Evolutionary conservation across 2,797 vertebrate species (phyloP).

Genomic region (Vipera ursinii): DNA sequence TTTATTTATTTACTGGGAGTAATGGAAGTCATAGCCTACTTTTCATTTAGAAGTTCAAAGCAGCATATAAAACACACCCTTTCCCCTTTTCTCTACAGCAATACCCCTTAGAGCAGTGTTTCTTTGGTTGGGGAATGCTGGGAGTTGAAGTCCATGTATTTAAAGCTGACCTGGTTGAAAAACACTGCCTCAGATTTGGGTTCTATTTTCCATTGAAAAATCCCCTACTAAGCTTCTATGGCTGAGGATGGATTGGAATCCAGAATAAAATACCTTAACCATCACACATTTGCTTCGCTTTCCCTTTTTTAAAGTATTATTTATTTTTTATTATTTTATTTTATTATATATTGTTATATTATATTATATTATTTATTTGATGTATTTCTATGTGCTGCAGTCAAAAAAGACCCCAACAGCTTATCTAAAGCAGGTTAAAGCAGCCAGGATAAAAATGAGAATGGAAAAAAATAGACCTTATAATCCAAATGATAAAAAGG

Average conservation of each 20-base stretch:
- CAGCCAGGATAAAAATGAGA: neutral
- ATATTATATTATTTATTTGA: neutral
- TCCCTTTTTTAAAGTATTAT: neutral
- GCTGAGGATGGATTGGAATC: neutral
- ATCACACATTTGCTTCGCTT: neutral
- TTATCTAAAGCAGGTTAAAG: neutral
- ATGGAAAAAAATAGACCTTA: neutral
- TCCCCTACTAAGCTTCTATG: neutral
- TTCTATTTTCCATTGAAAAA: neutral
- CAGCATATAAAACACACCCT: neutral
- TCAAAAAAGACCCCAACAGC: neutral
- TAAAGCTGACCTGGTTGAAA: neutral
- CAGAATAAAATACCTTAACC: neutral
- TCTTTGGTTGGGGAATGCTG: neutral
- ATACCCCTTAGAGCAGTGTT: neutral
- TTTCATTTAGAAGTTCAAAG: neutral
- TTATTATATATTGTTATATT: neutral
- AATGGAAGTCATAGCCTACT: neutral
- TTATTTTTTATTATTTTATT: neutral
- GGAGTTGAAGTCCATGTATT: neutral
- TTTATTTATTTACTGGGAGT: neutral
- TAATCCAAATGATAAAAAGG: neutral
- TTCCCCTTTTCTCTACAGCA: neutral
- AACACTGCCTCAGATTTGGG: neutral
- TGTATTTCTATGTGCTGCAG: neutral